These are phyloP conservation scores for Drosophila saltans DNA, from an alignment of 1,140 invertebrate genomes.

Conservation along the genomic window DNA sequence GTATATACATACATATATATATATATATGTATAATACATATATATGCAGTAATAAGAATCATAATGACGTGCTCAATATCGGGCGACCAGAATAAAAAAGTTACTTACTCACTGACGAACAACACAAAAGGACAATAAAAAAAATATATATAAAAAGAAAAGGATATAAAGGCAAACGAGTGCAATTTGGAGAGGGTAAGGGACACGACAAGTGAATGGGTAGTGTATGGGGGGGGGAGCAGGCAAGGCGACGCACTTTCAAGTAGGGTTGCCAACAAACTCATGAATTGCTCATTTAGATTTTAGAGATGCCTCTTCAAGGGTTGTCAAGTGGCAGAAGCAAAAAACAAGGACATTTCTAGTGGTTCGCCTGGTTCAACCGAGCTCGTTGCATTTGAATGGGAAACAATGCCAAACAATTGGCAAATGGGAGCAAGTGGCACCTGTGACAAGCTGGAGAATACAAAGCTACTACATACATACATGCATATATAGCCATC, in stretches of 20 bases:
- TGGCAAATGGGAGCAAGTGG: conserved; percentile 62
- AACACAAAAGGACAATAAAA: conserved; percentile 10
- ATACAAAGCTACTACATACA: neutral
- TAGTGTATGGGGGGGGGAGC: neutral
- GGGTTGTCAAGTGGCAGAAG: conserved; percentile 58
- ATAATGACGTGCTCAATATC: conserved; percentile 50
- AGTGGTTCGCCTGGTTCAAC: conserved; percentile 59
- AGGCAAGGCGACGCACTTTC: conserved; percentile 32
- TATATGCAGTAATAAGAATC: conserved; percentile 61
- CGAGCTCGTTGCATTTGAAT: conserved; percentile 32
- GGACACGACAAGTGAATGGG: neutral
- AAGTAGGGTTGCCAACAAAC: conserved; percentile 76
- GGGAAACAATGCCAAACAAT: conserved; percentile 69
- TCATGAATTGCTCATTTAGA: conserved; percentile 80
- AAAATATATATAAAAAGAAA: conserved; percentile 11
- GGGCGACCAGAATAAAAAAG: conserved; percentile 23
- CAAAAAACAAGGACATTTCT: conserved; percentile 24
- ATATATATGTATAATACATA: conserved; percentile 57
- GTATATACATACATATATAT: neutral
- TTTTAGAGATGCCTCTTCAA: conserved; percentile 69
- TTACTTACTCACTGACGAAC: conserved; percentile 14
- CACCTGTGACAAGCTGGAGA: conserved; percentile 50
- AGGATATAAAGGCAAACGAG: conserved; percentile 42
- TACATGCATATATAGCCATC: neutral
- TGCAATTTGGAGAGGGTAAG: conserved; percentile 23